These are phyloP conservation scores for Hipparchia sbordonii DNA, from an alignment of 2,888 invertebrate species.

Conservation along the genomic window DNA sequence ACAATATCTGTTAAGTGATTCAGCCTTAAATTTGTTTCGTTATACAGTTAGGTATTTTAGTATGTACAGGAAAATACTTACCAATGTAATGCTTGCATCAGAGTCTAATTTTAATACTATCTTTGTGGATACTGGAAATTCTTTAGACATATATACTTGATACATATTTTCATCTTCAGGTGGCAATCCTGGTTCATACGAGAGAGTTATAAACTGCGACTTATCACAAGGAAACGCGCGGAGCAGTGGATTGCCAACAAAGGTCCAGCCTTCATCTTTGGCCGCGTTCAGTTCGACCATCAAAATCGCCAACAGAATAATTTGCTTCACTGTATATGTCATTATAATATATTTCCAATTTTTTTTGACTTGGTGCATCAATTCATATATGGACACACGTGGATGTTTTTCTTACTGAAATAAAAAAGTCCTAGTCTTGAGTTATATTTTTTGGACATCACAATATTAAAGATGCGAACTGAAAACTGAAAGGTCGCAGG, in stretches of 20 bases:
- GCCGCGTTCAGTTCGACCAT: conserved; percentile 29
- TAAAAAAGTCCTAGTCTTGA: background rate
- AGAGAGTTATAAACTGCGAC: conserved; percentile 36
- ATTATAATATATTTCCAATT: background rate
- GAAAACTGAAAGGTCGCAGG: no score
- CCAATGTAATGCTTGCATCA: conserved; percentile 6
- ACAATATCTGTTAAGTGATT: no score
- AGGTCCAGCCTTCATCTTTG: conserved; percentile 42
- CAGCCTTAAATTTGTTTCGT: no score
- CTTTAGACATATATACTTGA: conserved; percentile 36
- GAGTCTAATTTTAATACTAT: conserved; percentile 7
- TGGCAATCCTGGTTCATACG: conserved; percentile 42
- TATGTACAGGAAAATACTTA: background rate
- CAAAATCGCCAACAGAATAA: background rate
- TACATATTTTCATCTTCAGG: conserved; percentile 51
- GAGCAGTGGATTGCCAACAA: conserved; percentile 40
- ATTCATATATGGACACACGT: background rate
- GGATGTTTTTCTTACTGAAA: background rate
- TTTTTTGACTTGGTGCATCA: background rate
- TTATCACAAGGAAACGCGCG: conserved; percentile 43
- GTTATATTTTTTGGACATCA: no score
- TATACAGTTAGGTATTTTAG: no score
- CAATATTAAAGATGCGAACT: no score
- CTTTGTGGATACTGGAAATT: background rate
- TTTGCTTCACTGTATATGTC: background rate